Percentiles rank a stretch among this genome's conserved stretches.
Evolutionary conservation across 2,888 invertebrate genomes (phyloP).

Genomic region (Acanthosoma haemorrhoidale): DNA sequence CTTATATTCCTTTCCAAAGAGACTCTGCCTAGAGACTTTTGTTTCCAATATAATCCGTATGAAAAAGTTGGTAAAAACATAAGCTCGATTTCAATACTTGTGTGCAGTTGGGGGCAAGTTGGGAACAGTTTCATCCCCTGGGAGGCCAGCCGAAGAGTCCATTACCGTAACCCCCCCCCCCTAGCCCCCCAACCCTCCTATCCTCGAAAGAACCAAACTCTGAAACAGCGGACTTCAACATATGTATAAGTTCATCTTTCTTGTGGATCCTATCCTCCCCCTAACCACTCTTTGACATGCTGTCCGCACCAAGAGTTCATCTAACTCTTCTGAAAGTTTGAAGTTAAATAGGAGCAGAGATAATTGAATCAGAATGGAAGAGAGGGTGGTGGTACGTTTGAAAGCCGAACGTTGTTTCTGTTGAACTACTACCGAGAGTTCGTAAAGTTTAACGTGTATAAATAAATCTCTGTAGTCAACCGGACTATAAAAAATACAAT

Average conservation of each 20-base stretch:
- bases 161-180: too few species aligned
- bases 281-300: neutral
- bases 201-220: too few species aligned
- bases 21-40: neutral
- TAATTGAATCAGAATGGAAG: neutral
- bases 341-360: neutral
- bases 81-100: neutral
- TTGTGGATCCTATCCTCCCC: neutral
- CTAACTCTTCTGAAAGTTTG: neutral
- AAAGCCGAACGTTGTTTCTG: too few species aligned
- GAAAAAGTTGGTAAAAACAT: neutral
- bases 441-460: too few species aligned
- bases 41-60: neutral
- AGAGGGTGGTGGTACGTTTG: neutral
- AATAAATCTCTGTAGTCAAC: too few species aligned
- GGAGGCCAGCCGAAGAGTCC: too few species aligned
- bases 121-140: neutral
- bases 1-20: neutral
- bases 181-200: too few species aligned
- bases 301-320: neutral
- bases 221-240: too few species aligned
- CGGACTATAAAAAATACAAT: too few species aligned
- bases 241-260: too few species aligned
- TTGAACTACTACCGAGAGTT: neutral
- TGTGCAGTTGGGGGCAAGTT: too few species aligned